A percentile compares a stretch with the other conserved stretches of the same genome.
These are phyloP conservation scores for Triplophysa yarkandensis DNA, from an alignment of 2,797 vertebrate genomes.

Conservation along the genomic window DNA sequence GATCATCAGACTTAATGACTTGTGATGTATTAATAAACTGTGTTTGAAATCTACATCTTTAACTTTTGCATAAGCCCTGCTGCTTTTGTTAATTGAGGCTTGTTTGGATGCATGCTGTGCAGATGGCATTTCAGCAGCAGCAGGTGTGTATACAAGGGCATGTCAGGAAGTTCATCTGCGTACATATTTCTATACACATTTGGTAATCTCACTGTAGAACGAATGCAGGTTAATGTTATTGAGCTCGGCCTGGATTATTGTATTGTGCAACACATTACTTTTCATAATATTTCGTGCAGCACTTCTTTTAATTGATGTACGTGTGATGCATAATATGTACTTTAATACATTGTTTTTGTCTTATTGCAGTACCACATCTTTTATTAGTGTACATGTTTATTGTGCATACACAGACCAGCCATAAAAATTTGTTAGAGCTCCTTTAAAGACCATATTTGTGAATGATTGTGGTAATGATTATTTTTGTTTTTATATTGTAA, in stretches of 20 bases:
- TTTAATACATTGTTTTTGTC: background rate
- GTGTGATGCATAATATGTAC: background rate
- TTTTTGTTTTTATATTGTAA: too few relatives aligned
- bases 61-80: constrained; percentile 16
- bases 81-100: constrained; percentile 15
- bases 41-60: constrained; percentile 9
- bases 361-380: too few relatives aligned
- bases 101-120: constrained; percentile 23
- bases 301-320: background rate
- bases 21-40: background rate
- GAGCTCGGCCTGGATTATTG: too few relatives aligned
- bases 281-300: background rate
- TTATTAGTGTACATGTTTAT: too few relatives aligned
- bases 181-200: background rate
- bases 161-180: background rate
- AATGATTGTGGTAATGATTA: too few relatives aligned
- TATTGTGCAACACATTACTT: background rate
- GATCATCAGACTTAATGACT: background rate
- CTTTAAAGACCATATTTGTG: too few relatives aligned
- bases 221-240: background rate
- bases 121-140: constrained; percentile 10
- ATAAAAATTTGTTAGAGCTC: too few relatives aligned
- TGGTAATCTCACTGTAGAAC: too few relatives aligned
- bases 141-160: constrained; percentile 16
- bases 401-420: too few relatives aligned